Conservation (phyloP, 2,797 vertebrate genomes). For the Sebastes taczanowskii region DNA sequence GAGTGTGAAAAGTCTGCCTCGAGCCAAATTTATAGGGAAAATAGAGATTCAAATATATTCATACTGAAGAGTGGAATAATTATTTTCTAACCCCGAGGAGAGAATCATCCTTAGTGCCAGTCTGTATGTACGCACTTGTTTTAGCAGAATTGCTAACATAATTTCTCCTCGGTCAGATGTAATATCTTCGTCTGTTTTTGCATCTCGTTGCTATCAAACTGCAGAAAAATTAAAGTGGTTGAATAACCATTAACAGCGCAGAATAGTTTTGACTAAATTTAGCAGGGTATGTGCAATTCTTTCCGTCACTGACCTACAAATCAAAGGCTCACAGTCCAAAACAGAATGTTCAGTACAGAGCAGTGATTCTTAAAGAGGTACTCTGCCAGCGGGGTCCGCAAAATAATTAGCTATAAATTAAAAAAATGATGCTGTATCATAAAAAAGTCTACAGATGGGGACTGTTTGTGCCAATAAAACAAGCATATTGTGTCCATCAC, state of each 20-base stretch:
- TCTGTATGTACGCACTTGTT: not conserved
- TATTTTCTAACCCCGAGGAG: not conserved
- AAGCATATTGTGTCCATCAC: too few relatives aligned
- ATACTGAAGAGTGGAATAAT: not conserved
- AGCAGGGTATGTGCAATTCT: not conserved
- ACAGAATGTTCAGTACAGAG: not conserved
- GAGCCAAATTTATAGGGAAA: not conserved
- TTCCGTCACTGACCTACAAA: not conserved
- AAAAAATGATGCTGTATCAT: too few relatives aligned
- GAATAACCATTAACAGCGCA: not conserved
- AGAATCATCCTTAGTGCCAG: not conserved
- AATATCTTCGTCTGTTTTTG: not conserved
- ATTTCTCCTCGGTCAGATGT: not conserved
- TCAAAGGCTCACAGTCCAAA: not conserved
- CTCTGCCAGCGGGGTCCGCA: too few relatives aligned
- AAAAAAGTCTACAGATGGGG: too few relatives aligned
- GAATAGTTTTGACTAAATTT: not conserved
- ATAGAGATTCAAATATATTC: not conserved
- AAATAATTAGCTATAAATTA: too few relatives aligned
- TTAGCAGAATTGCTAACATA: not conserved
- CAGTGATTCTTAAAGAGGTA: too few relatives aligned
- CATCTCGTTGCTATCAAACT: constrained; percentile 1
- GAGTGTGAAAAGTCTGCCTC: not conserved
- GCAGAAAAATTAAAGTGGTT: not conserved
- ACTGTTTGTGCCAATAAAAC: too few relatives aligned